These are phyloP conservation scores for Lycaena phlaeas DNA, from an alignment of 2,888 invertebrate genomes.

Conservation along the genomic window DNA sequence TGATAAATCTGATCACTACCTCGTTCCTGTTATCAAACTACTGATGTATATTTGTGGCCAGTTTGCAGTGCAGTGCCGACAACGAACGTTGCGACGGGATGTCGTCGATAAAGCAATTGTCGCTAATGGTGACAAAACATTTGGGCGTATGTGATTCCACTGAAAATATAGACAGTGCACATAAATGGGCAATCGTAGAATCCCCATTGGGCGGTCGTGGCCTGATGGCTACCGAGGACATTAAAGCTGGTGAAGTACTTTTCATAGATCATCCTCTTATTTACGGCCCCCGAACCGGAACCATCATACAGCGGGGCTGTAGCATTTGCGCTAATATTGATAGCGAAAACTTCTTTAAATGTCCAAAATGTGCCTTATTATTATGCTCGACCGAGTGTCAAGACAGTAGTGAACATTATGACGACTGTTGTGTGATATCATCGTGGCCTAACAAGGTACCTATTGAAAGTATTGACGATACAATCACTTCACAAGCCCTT, in stretches of 20 bases:
- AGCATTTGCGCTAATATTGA: constrained; percentile 75
- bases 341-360: constrained; percentile 53
- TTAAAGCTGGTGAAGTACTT: constrained; percentile 78
- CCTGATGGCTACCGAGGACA: constrained; percentile 78
- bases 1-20: constrained; percentile 40
- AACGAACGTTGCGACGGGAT: constrained; percentile 58
- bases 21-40: constrained; percentile 54
- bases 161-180: constrained; percentile 35
- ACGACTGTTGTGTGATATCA: constrained; percentile 77
- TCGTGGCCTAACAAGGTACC: constrained; percentile 69
- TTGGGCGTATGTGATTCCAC: constrained; percentile 40
- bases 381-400: constrained; percentile 79
- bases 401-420: constrained; percentile 67
- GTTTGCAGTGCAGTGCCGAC: constrained; percentile 59
- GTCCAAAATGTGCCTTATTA: constrained; percentile 78
- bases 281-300: constrained; percentile 77
- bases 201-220: constrained; percentile 80
- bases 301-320: constrained; percentile 73
- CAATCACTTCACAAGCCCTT: constrained; percentile 43
- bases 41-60: constrained; percentile 52
- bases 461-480: constrained; percentile 47
- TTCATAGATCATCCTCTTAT: constrained; percentile 81
- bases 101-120: constrained; percentile 67
- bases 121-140: constrained; percentile 57
- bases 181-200: constrained; percentile 74